phyloP scores from a whole-genome alignment of 2,888 invertebrate genomes.

The Trissoscelio sp. region DNA sequence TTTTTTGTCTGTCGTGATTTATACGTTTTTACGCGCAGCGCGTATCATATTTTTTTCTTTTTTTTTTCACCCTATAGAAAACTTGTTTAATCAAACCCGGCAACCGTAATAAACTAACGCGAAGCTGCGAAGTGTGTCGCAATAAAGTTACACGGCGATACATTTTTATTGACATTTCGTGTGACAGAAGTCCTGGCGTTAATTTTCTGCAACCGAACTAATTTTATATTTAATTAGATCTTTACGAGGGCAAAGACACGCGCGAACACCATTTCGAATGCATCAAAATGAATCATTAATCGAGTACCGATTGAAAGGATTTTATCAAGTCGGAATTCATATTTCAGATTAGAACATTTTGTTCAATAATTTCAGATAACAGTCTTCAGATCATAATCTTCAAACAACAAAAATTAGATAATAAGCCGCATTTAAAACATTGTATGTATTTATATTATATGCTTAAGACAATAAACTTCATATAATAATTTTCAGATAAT shows the following conservation, averaged over 20 bases:
- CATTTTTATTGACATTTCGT: slow-evolving; percentile 60
- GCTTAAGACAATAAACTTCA: too few species aligned
- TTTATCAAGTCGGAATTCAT: too few species aligned
- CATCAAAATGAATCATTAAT: slow-evolving; percentile 13
- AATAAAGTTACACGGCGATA: slow-evolving; percentile 60
- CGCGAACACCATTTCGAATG: neutral
- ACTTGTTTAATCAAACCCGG: slow-evolving; percentile 65
- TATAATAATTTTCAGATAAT: too few species aligned
- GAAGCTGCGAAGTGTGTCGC: slow-evolving; percentile 55
- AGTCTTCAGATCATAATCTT: too few species aligned
- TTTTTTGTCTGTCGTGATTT: slow-evolving; percentile 50
- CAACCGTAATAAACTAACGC: slow-evolving; percentile 55
- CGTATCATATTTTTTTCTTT: slow-evolving; percentile 43
- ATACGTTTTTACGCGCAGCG: slow-evolving; percentile 35
- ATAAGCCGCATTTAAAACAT: too few species aligned
- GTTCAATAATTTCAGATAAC: too few species aligned
- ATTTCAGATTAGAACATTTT: too few species aligned
- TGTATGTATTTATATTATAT: too few species aligned
- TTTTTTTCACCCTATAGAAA: slow-evolving; percentile 28
- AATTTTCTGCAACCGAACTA: slow-evolving; percentile 7
- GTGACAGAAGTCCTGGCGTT: slow-evolving; percentile 14
- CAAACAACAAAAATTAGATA: too few species aligned
- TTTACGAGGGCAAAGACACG: slow-evolving; percentile 3
- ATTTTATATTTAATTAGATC: slow-evolving; percentile 26
- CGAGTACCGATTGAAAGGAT: too few species aligned